These are phyloP conservation scores for Bothrops jararaca DNA, from an alignment of 2,113 vertebrate species.

Conservation along the genomic window DNA sequence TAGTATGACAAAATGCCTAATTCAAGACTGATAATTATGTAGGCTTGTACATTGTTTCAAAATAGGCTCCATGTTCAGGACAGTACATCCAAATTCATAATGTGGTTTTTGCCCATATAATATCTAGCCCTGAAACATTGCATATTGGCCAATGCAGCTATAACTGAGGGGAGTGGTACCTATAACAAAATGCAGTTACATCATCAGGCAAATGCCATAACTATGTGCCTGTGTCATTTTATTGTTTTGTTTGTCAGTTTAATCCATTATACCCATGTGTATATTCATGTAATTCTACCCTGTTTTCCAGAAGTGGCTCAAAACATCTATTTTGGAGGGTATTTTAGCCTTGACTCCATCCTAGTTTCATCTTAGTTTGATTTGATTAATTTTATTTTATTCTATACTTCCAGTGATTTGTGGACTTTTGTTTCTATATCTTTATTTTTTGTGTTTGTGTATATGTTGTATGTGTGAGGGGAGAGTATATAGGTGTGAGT, in stretches of 20 bases:
- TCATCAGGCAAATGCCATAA: neutral
- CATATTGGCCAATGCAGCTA: neutral
- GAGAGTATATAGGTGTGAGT: no score
- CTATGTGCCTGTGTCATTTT: neutral
- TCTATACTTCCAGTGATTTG: no score
- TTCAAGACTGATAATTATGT: neutral
- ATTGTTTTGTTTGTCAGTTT: neutral
- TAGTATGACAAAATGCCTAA: neutral
- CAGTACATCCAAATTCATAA: neutral
- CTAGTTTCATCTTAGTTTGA: no score
- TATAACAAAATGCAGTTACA: neutral
- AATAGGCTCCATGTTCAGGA: neutral
- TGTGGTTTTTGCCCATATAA: neutral
- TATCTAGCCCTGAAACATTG: neutral
- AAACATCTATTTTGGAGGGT: no score
- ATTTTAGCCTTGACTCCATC: no score
- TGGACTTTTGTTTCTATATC: neutral
- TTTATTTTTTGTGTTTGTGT: neutral
- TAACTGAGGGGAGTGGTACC: neutral
- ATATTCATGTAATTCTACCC: no score
- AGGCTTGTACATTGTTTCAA: neutral
- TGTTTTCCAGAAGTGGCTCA: no score
- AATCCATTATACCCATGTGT: neutral
- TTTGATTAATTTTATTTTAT: no score
- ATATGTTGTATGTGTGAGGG: neutral